Conservation (phyloP, 2,797 vertebrate species). For the Enoplosus armatus region DNA sequence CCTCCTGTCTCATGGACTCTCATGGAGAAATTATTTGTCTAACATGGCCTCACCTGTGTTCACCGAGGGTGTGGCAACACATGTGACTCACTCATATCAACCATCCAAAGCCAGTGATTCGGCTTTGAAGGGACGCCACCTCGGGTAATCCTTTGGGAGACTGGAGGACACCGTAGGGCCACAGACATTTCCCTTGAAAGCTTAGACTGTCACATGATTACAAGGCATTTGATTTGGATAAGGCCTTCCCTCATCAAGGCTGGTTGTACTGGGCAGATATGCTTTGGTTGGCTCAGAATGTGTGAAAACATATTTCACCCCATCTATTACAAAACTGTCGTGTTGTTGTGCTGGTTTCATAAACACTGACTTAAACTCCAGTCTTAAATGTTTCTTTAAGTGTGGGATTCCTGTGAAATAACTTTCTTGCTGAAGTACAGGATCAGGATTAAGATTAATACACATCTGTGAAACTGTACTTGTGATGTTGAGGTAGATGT, state of each 20-base stretch:
- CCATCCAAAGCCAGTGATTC: constrained; percentile 55
- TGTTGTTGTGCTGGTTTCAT: too few species aligned
- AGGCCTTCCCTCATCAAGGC: constrained; percentile 17
- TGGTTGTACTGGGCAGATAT: not conserved
- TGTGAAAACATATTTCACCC: constrained; percentile 16
- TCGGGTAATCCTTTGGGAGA: constrained; percentile 64
- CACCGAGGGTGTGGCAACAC: constrained; percentile 71
- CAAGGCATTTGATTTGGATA: constrained; percentile 59
- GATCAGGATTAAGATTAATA: constrained; percentile 11
- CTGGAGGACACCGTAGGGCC: constrained; percentile 31
- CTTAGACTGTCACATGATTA: constrained; percentile 74
- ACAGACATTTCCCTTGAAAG: constrained; percentile 58
- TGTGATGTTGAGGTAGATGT: not conserved
- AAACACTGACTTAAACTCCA: not conserved
- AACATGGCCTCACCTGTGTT: constrained; percentile 63
- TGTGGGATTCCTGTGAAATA: not conserved
- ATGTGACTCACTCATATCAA: constrained; percentile 72
- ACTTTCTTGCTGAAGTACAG: not conserved
- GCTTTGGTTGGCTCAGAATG: constrained; percentile 17
- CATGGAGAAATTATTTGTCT: constrained; percentile 33
- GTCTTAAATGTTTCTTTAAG: not conserved
- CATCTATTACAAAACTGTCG: not conserved
- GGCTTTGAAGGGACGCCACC: constrained; percentile 54
- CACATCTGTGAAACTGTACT: not conserved
- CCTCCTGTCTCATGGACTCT: constrained; percentile 31